Conservation (phyloP, 23 tunicate genomes). For the Halocynthia aurantium region DNA sequence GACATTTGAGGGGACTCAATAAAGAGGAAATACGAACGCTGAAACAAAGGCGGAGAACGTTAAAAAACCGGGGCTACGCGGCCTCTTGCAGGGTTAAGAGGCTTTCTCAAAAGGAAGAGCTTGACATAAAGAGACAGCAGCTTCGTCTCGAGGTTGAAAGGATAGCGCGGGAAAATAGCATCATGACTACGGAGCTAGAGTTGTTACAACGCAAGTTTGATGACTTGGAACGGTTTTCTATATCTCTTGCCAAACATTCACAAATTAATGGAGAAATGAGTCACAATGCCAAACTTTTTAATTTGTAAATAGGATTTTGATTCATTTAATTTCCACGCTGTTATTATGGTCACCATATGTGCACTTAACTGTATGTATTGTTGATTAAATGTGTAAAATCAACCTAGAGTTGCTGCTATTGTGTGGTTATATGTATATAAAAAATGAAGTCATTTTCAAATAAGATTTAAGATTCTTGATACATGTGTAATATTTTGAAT, state of each 20-base stretch:
- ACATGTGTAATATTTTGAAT: too few relatives aligned
- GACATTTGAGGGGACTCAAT: constrained; percentile 17
- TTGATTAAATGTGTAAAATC: too few relatives aligned
- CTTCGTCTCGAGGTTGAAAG: constrained; percentile 36
- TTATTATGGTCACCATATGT: too few relatives aligned
- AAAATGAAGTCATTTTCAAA: too few relatives aligned
- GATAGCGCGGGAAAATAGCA: constrained; percentile 67
- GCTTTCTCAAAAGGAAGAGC: constrained; percentile 25
- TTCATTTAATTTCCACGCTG: too few relatives aligned
- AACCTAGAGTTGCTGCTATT: too few relatives aligned
- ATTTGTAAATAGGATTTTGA: too few relatives aligned
- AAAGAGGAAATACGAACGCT: constrained; percentile 13
- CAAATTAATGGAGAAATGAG: neutral
- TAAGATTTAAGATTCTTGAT: too few relatives aligned
- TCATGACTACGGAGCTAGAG: constrained; percentile 71
- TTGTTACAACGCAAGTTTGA: constrained; percentile 74
- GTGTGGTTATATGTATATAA: too few relatives aligned
- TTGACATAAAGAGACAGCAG: constrained; percentile 16
- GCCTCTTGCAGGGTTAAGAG: constrained; percentile 26
- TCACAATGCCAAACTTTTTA: too few relatives aligned
- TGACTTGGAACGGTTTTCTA: constrained; percentile 85
- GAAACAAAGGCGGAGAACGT: constrained; percentile 21
- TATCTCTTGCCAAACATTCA: constrained; percentile 17
- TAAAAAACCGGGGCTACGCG: constrained; percentile 26
- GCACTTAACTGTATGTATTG: too few relatives aligned